phyloP scores from a whole-genome alignment of 1,140 invertebrate species.

The Arctopsyche grandis region DNA sequence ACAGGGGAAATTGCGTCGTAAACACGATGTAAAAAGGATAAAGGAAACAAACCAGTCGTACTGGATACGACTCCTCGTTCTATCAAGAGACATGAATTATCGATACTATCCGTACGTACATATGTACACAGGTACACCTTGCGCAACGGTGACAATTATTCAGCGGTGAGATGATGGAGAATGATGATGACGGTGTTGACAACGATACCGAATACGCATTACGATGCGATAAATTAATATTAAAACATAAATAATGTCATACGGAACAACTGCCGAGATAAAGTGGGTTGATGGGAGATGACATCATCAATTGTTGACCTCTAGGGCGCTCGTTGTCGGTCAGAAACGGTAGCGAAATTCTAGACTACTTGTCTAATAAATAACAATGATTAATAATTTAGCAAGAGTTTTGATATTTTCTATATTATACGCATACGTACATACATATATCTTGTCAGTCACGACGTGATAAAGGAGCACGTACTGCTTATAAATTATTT shows the following conservation, averaged over 20 bases:
- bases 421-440: no score
- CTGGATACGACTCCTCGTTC: not conserved
- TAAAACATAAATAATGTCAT: slow-evolving; percentile 20
- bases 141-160: slow-evolving; percentile 11
- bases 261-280: not conserved
- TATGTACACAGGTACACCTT: no score
- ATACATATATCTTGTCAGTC: not conserved
- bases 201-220: slow-evolving; percentile 4
- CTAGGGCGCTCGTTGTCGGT: not conserved
- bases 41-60: not conserved
- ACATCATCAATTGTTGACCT: slow-evolving; percentile 36
- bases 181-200: not conserved
- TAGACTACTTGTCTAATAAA: slow-evolving; percentile 1
- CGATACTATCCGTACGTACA: no score
- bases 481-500: slow-evolving; percentile 2
- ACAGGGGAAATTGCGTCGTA: no score
- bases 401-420: not conserved
- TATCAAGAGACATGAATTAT: not conserved
- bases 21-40: not conserved
- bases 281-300: slow-evolving; percentile 26
- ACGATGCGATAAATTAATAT: slow-evolving; percentile 16
- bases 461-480: not conserved
- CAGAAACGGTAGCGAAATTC: not conserved
- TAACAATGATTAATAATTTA: not conserved
- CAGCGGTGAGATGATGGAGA: slow-evolving; percentile 22